Evolutionary conservation across 2,888 invertebrate species (phyloP), one percentile per base, ranked within the genome.

Genomic region (Drosophila imparisetae): DNA sequence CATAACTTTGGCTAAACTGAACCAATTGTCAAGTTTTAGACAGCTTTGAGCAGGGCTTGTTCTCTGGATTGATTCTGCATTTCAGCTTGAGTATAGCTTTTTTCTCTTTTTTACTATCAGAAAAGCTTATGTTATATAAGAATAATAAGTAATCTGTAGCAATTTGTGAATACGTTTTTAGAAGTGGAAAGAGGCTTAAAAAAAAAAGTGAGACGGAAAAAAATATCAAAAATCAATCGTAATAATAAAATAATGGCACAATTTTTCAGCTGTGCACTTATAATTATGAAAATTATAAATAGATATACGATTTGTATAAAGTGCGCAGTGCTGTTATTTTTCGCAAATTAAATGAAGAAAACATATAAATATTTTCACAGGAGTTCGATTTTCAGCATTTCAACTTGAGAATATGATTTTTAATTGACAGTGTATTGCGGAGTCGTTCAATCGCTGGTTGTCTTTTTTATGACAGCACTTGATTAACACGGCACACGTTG

Each of bases 401-500:
- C 13, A 15, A 15, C 1, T 15, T 45, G 15, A 4, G 21, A 24
- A 24, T 15, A 8, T 15, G 8, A 4, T 15, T 24, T 24, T 2
- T 15, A 1, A 24, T 24, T 45, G 8, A 29, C 49, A 67, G 67
- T 45, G 34, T 15, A 67, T 34, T 15, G 29, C 15, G 49, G 6
- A 21, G 65, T 65, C 34, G 40, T 27, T n/a, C 15, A 6, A 10
- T 7, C 6, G 15, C 13, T 32, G 4, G 1, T 45, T 38, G 42
- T 32, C 21, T 45, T 42, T 53, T 70, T 72, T 65, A 66, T 66
- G 68, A 42, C 58, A 21, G 60, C 59, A 78, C 66, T 83, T 83
- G 72, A 84, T 79, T 87, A 87, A 64, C 78, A 72, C 63, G 27
- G 32, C 86, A 57, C 80, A 63, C 60, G 72, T 72, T 69, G 75